Evolutionary conservation across 1,140 invertebrate species (phyloP).

Genomic region (Tetragonula clypearis): DNA sequence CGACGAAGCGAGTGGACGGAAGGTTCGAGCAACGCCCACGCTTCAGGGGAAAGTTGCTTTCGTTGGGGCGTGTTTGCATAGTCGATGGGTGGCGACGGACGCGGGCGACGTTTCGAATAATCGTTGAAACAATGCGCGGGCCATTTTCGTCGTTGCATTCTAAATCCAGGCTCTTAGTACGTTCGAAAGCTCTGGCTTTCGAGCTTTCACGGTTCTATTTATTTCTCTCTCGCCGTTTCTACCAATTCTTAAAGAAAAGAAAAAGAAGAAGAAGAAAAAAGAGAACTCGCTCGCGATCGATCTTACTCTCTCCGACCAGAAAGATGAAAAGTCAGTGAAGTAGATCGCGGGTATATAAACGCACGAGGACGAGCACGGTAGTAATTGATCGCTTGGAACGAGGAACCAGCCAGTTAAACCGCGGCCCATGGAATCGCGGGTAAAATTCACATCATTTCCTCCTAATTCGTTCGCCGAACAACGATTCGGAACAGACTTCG

Average conservation of each 20-base stretch:
- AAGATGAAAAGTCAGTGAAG: background rate
- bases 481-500: background rate
- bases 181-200: too few species aligned
- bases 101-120: background rate
- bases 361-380: too few species aligned
- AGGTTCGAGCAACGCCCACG: conserved; percentile 3
- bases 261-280: too few species aligned
- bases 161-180: too few species aligned
- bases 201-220: background rate
- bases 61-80: background rate
- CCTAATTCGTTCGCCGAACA: background rate
- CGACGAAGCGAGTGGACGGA: background rate
- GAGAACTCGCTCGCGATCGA: too few species aligned
- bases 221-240: background rate
- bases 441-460: conserved; percentile 5
- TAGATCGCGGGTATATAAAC: background rate
- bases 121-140: background rate
- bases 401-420: background rate
- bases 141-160: too few species aligned
- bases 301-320: too few species aligned
- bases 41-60: background rate
- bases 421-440: background rate
- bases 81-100: background rate
- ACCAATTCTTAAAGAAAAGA: background rate
- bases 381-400: background rate